Percentiles rank a stretch among this genome's conserved stretches.
Evolutionary conservation across 2,888 invertebrate genomes (phyloP).

Genomic region (Neoaliturus tenellus): DNA sequence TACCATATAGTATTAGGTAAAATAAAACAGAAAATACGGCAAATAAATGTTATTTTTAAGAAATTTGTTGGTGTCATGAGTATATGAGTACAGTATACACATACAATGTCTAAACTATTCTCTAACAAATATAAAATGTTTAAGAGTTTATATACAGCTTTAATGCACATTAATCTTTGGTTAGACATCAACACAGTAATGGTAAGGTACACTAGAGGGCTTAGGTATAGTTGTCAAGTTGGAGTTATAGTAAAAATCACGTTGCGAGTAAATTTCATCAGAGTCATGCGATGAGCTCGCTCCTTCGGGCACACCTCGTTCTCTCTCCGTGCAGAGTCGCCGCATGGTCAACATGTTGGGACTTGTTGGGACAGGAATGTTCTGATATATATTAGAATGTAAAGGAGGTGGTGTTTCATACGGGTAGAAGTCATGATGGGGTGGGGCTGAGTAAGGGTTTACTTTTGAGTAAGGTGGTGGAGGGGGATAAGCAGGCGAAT

Average conservation of each 20-base stretch:
- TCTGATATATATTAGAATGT: conserved; percentile 29
- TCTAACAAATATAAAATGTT: not conserved
- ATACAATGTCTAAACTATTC: not conserved
- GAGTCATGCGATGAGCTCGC: conserved; percentile 27
- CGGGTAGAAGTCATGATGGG: not conserved
- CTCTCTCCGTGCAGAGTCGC: conserved; percentile 28
- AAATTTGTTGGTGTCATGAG: not conserved
- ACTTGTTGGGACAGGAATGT: not conserved
- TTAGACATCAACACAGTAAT: conserved; percentile 50
- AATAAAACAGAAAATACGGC: too few species aligned
- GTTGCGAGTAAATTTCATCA: not conserved
- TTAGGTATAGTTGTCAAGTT: conserved; percentile 24
- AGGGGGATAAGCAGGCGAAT: not conserved
- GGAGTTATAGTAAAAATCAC: not conserved
- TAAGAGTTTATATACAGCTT: not conserved
- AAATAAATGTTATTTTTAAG: not conserved
- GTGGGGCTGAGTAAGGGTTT: not conserved
- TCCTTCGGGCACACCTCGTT: conserved; percentile 30
- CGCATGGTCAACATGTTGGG: not conserved
- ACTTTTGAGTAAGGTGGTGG: conserved; percentile 18
- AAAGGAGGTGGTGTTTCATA: conserved; percentile 1
- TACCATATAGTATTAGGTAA: too few species aligned
- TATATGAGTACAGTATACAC: not conserved
- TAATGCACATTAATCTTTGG: conserved; percentile 35
- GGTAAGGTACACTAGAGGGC: conserved; percentile 29